These are phyloP conservation scores for Eurypyga helias DNA, from an alignment of 2,113 vertebrate species.

Conservation along the genomic window DNA sequence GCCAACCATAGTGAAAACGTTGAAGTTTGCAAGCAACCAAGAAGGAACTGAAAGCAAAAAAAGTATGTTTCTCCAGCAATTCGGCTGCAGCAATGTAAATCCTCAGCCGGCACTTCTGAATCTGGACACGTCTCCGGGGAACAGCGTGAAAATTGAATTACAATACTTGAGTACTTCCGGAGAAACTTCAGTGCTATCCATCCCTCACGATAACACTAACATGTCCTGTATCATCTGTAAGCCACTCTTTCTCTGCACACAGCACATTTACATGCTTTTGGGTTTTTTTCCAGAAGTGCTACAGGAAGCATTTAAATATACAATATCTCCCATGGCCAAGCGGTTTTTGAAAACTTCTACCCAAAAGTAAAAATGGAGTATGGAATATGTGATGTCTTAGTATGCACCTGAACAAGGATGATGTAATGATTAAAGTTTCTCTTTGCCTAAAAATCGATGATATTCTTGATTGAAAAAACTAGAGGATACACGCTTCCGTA, in stretches of 20 bases:
- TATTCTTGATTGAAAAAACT: neutral
- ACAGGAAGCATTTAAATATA: slow-evolving; percentile 1
- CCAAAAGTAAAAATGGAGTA: neutral
- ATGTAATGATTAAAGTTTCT: neutral
- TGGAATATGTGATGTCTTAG: neutral
- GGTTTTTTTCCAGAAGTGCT: neutral
- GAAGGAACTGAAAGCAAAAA: neutral
- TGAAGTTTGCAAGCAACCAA: neutral
- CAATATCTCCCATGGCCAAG: neutral
- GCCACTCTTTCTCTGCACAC: neutral
- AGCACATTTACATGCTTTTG: neutral
- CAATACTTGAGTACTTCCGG: slow-evolving; percentile 14
- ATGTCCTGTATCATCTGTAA: neutral
- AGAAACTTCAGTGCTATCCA: slow-evolving; percentile 17
- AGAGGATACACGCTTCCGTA: neutral
- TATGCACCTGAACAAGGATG: neutral
- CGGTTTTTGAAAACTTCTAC: neutral
- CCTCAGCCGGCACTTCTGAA: neutral
- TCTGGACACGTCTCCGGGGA: slow-evolving; percentile 19
- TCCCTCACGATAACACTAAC: slow-evolving; percentile 23
- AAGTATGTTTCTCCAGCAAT: neutral
- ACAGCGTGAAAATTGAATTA: neutral
- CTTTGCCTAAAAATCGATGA: neutral
- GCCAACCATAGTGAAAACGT: neutral
- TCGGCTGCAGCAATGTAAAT: neutral